Conservation (phyloP, 2,113 vertebrate genomes). For the Corvus cornix region DNA sequence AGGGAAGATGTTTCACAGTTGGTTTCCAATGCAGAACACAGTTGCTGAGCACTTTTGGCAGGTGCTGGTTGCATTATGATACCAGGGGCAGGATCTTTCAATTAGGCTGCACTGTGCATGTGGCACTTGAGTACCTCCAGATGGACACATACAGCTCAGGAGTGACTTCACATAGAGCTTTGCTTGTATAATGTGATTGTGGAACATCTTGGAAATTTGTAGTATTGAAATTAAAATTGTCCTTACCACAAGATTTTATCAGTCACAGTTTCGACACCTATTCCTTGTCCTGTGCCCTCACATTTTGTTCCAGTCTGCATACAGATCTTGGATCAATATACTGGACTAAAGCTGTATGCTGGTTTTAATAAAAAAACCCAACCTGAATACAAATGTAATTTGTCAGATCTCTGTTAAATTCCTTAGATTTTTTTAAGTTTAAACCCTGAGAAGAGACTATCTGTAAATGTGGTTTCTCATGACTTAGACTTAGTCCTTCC, state of each 20-base stretch:
- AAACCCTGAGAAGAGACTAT: not conserved
- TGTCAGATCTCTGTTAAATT: not conserved
- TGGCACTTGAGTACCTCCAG: accelerated
- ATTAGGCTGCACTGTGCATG: not conserved
- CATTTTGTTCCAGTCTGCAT: not conserved
- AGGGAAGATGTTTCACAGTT: not conserved
- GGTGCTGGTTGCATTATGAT: accelerated
- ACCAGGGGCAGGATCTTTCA: not conserved
- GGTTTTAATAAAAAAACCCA: not conserved
- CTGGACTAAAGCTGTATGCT: not conserved
- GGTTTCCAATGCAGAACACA: constrained; percentile 28
- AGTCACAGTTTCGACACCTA: accelerated
- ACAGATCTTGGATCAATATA: not conserved
- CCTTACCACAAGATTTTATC: not conserved
- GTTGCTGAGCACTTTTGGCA: constrained; percentile 4
- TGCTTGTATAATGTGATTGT: not conserved
- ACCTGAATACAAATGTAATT: not conserved
- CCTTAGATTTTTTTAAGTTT: not conserved
- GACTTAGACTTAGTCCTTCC: not conserved
- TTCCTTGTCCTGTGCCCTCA: not conserved
- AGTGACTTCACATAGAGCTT: not conserved
- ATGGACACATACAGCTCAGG: not conserved
- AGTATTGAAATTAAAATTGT: not conserved
- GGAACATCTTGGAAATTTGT: not conserved
- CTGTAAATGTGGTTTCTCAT: not conserved